Base-by-base conservation (phyloP, 1,140 invertebrate genomes). In the Platorchestia sp. region DNA sequence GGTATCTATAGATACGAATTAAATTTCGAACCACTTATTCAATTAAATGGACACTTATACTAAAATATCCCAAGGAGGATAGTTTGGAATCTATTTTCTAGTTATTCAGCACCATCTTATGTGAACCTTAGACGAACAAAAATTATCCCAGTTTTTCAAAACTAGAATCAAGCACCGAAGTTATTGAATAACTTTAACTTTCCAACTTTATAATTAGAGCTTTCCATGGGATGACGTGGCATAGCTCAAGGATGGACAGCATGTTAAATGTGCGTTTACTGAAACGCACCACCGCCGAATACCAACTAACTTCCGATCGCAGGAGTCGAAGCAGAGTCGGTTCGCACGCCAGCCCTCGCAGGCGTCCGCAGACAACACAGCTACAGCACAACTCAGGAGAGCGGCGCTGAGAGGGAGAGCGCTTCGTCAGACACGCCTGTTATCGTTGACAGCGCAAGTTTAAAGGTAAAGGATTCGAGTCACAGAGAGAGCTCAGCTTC, bases 381-480 rank as follows among this genome's bases (percentile, higher is more conserved):
- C 59, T 75, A 27, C 59, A 75, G 27, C 27, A 36, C 59, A 75
- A 36, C 59, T 51, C 14, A 36, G 27, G 3, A 75, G 59, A 27
- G 1, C 59, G 1, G 27, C 27, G 59, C 59, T 36, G 59, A 36
- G 27, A 75, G 59, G 59, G 59, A 10, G 59, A 27, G 59, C 59
- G 27, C 14, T 27, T 75, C 59, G 7, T 41, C 43, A 89, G 87
- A 89, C 87, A 42, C 41, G 87, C 87, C 87, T 89, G 87, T 89
- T 89, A 89, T 42, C 87, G 87, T 44, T 44, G 87, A 89, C 87
- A 89, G 87, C 87, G n/a, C 87, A 89, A 89, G 43, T 89, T 89
- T 89, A 89, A 89, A 89, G 87, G 41, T 89, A 93, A 93, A 93
- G 91, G 10, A 47, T 45, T 44, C 43, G 91, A 93, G 91, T 93